Evolutionary conservation across 2,888 invertebrate genomes (phyloP), one percentile per base, ranked within the genome.

Genomic region (Allygus modestus): DNA sequence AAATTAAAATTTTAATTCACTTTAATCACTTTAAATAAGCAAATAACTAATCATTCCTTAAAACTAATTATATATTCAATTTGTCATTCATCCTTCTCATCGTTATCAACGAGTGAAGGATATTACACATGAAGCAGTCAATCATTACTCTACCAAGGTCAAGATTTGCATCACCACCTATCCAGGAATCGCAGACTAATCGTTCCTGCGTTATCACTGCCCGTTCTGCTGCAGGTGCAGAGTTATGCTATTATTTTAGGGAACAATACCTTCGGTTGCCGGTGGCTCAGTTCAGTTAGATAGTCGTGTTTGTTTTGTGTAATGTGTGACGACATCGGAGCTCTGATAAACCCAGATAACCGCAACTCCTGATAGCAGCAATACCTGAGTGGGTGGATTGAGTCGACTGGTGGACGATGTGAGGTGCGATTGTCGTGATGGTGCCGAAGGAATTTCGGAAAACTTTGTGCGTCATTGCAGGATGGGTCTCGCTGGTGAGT

Each of bases 401-500:
- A 51, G 41, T 77, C 31, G 46, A 20, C 37, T 26, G 46, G 77
- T 51, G 26, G 73, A 31, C 37, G 37, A 23, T 23, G 77, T 77
- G 26, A 28, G 11, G 51, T 77, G 77, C 41, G 33, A 7, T 23
- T 77, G 77, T 20, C 12, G 37, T 7, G n/a, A 79, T 79, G 79
- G 79, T 79, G 79, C 79, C 79, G 23, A 54, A 58, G 79, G 58
- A 79, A 23, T 79, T 79, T 37, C 17, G 79, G 58, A 79, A 79
- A 31, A 26, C 1, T 15, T 33, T 58, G 58, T 79, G 79, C 20
- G 31, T 79, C 37, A 17, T 51, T 12, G 79, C 79, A 54, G 79
- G 79, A 31, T 58, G 51, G 79, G n/a, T 79, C 31, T 28, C 79
- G 2, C 33, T 79, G 79, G 79, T 58, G 46, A 79, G 79, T 79